Conservation (phyloP, 2,888 invertebrate genomes). For the Steromphala cineraria region DNA sequence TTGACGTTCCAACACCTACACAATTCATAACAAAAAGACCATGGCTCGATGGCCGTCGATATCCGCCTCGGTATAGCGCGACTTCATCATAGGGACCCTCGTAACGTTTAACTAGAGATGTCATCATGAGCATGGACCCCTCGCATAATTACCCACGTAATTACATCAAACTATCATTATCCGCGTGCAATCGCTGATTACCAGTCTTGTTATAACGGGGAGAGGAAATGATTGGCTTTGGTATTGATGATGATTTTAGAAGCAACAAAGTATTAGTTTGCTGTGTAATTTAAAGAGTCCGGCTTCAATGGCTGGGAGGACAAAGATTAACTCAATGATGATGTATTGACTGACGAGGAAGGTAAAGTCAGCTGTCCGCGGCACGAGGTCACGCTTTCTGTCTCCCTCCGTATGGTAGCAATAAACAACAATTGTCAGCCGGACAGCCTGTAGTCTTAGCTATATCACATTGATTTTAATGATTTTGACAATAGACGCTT, state of each 20-base stretch:
- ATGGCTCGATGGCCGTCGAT: not conserved
- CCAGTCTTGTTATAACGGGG: not conserved
- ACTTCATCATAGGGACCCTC: not conserved
- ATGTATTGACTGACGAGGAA: not conserved
- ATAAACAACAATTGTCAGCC: not conserved
- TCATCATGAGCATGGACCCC: not conserved
- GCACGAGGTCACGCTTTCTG: not conserved
- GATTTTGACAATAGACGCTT: not conserved
- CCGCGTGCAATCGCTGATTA: not conserved
- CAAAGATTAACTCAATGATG: not conserved
- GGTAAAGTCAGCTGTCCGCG: not conserved
- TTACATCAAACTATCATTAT: not conserved
- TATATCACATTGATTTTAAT: not conserved
- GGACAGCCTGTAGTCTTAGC: not conserved
- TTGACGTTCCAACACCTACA: constrained; percentile 6
- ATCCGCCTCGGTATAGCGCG: not conserved
- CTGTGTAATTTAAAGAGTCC: not conserved
- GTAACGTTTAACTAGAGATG: not conserved
- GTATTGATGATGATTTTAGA: not conserved
- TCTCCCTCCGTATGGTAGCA: not conserved
- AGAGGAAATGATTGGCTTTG: not conserved
- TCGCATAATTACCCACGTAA: not conserved
- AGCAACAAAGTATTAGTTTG: constrained; percentile 2
- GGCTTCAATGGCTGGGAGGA: not conserved
- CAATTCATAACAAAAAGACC: not conserved